A percentile compares a stretch with the other conserved stretches of the same genome.
These are phyloP conservation scores for Lepus oiostolus DNA, from an alignment of 2,797 vertebrate species.

Conservation along the genomic window DNA sequence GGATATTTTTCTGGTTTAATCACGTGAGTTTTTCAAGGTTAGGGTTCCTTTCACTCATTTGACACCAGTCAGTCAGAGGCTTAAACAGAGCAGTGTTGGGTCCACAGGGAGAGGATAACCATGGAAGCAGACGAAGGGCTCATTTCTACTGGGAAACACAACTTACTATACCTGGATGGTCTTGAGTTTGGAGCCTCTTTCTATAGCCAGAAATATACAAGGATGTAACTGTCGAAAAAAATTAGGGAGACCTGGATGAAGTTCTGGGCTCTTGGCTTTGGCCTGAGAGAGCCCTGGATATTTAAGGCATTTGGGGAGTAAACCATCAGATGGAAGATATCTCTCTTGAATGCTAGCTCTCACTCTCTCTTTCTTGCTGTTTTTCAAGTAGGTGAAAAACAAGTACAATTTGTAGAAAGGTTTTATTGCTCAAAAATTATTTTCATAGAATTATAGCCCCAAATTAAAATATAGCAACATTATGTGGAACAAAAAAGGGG, in stretches of 20 bases:
- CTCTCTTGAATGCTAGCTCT: too few species aligned
- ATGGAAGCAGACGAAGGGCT: not conserved
- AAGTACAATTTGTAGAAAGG: too few species aligned
- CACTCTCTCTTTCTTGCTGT: too few species aligned
- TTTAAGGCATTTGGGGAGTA: too few species aligned
- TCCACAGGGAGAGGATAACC: not conserved
- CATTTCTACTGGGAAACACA: not conserved
- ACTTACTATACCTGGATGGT: not conserved
- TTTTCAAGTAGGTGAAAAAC: too few species aligned
- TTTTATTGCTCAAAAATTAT: constrained; percentile 1
- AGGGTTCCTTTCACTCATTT: not conserved
- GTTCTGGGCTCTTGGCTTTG: too few species aligned
- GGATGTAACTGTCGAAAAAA: not conserved
- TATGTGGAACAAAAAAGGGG: not conserved
- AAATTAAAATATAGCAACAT: not conserved
- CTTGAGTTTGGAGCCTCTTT: not conserved
- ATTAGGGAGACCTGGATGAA: not conserved
- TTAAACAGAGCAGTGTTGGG: not conserved
- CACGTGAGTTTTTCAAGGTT: not conserved
- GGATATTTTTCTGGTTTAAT: not conserved
- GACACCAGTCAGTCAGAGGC: not conserved
- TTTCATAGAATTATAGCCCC: not conserved
- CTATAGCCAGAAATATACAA: not conserved
- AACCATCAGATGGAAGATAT: too few species aligned
- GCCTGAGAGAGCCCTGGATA: too few species aligned